Evolutionary conservation across 2,888 invertebrate species (phyloP), one percentile per base, ranked within the genome.

Genomic region (Mayetiola destructor): DNA sequence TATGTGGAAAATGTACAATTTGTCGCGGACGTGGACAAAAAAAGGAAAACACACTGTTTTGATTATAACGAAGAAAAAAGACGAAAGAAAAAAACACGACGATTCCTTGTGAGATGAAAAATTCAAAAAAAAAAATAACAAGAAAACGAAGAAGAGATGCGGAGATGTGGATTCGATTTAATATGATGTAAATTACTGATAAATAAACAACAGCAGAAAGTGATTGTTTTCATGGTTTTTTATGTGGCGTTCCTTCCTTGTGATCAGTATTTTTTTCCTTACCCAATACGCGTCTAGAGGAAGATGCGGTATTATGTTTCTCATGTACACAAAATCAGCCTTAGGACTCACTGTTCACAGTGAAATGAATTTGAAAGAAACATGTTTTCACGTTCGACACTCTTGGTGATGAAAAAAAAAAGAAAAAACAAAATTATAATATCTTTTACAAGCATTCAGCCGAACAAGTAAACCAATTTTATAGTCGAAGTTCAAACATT

Each of bases 131-230:
- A 2, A 27, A 27, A 16, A 27, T 9, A 39, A 39, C n/a, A 48
- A 21, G 23, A 23, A 42, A 21, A 10, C 21, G 14, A 42, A 48
- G 27, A 48, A 27, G 16, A 10, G 10, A 20, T 48, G 8, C 48
- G 27, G 27, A 48, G 48, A 48, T 48, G 8, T 27, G 27, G 27
- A 48, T 23, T 27, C 48, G 48, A 48, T 48, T 48, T 48, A 48
- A 48, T 23, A 48, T 48, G 48, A 48, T 48, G 48, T 48, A 48
- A 48, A 48, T 48, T 48, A 27, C 48, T 48, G 48, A 48, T 48
- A 48, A 48, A 48, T 48, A 48, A 48, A 48, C 48, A 48, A 48
- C 48, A 48, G 48, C 48, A 48, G n/a, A 48, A 48, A 27, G 48
- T 48, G 48, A 48, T 48, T 48, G 48, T 48, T 48, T 48, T 48